Evolutionary conservation across 2,113 vertebrate species (phyloP), one percentile per base, ranked within the genome.

Genomic region (Gallinago undulata): DNA sequence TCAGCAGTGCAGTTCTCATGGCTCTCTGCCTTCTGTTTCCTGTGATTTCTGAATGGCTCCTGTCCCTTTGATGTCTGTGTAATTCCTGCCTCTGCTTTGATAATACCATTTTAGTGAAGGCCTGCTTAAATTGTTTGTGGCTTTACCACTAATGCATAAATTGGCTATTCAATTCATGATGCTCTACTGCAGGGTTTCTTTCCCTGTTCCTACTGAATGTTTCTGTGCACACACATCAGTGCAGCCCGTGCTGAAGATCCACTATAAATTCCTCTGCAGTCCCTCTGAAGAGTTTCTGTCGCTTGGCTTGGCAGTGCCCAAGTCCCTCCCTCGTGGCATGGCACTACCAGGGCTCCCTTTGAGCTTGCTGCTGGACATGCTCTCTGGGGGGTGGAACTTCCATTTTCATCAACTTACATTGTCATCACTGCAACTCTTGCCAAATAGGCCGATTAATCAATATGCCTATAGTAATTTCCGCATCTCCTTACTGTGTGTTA

Each of bases 341-440:
- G 7, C 0, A 2, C 10, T 60, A 27, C 68, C 43, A 11, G 48
- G 33, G 9, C 33, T 82, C 7, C 28, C 31, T n/a, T 43, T 33
- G 56, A 55, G 39, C 27, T 56, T 13, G 0, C 47, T 76, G 51
- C 62, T 43, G 19, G 5, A 3, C 0, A 0, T 37, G 17, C 18
- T 48, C 8, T 33, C 48, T 1, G 0, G 19, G n/a, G 1, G 50
- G 48, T 72, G 62, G 16, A 60, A 25, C 15, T 63, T 55, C 23
- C 1, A 7, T 25, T 64, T 69, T 69, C 48, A 48, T 37, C 31
- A 28, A 3, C 18, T 33, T 78, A 22, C 7, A 4, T 64, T 53
- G 43, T 53, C 41, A 41, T 84, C 41, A 55, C 33, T 27, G 18
- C 33, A 57, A 2, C 21, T 62, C 30, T 15, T 92, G 63, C 33